Conservation (phyloP, 1,140 invertebrate species). For the Notospermus geniculatus region DNA sequence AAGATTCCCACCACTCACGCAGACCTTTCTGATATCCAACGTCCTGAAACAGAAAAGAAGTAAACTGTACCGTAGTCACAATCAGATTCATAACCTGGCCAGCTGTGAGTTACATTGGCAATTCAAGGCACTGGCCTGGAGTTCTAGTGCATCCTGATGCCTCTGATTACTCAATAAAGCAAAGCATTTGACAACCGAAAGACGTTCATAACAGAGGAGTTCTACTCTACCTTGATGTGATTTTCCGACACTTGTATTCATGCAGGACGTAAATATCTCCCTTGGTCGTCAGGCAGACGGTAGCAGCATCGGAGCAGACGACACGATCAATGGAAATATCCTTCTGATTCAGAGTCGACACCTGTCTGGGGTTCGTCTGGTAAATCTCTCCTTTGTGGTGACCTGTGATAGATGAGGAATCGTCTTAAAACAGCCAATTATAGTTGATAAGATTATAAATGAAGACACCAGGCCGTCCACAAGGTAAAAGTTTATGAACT, state of each 20-base stretch:
- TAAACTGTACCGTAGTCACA: background rate
- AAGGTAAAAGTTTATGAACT: no score
- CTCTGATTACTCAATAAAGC: no score
- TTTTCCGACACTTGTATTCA: conserved; percentile 65
- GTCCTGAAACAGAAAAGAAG: conserved; percentile 40
- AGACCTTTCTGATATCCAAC: conserved; percentile 57
- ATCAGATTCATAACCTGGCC: no score
- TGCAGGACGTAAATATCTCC: conserved; percentile 71
- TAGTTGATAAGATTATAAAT: no score
- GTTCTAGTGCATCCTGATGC: no score
- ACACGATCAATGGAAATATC: conserved; percentile 56
- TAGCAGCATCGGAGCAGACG: conserved; percentile 67
- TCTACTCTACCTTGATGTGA: conserved; percentile 62
- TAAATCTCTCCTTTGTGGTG: conserved; percentile 49
- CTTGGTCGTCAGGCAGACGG: conserved; percentile 64
- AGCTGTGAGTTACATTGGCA: no score
- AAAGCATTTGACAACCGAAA: background rate
- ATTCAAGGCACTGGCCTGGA: no score
- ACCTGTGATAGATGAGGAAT: conserved; percentile 33
- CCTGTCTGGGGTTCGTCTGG: conserved; percentile 44
- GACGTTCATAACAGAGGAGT: background rate
- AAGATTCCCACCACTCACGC: conserved; percentile 60
- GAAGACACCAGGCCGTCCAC: no score
- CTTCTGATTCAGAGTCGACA: conserved; percentile 52
- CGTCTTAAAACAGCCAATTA: no score